These are phyloP conservation scores for Augochlorella aurata DNA, from an alignment of 2,888 invertebrate species.

Conservation along the genomic window DNA sequence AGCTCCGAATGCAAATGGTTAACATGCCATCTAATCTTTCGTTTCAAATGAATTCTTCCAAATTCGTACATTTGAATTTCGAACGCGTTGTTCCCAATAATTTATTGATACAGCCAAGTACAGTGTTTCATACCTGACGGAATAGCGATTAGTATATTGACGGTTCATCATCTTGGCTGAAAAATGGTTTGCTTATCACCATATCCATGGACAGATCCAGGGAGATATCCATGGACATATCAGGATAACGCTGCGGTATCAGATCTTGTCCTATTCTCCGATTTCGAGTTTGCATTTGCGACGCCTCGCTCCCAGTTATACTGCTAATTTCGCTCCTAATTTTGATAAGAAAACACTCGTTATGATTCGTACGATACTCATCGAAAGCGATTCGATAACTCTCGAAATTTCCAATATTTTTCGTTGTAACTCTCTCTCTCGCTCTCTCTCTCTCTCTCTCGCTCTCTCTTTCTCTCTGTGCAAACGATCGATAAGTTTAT, in stretches of 20 bases:
- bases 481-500: no score
- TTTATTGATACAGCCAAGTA: constrained; percentile 10
- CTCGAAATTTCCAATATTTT: no score
- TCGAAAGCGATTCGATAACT: no score
- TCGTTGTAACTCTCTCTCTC: no score
- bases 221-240: constrained; percentile 44
- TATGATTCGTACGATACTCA: not conserved
- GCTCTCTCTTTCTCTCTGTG: no score
- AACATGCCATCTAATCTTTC: not conserved
- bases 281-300: constrained; percentile 50
- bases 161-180: constrained; percentile 52
- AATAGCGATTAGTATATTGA: constrained; percentile 50
- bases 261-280: constrained; percentile 61
- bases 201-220: constrained; percentile 46
- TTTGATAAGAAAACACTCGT: constrained; percentile 7
- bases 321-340: constrained; percentile 62
- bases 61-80: not conserved
- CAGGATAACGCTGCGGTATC: constrained; percentile 53
- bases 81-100: not conserved
- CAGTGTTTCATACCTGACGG: not conserved
- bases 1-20: no score
- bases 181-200: constrained; percentile 55
- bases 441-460: no score
- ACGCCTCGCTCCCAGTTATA: constrained; percentile 63
- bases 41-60: not conserved